A percentile compares a stretch with the other conserved stretches of the same genome.
Conservation (phyloP, 2,888 invertebrate species). For the Ptilodon capucinus region DNA sequence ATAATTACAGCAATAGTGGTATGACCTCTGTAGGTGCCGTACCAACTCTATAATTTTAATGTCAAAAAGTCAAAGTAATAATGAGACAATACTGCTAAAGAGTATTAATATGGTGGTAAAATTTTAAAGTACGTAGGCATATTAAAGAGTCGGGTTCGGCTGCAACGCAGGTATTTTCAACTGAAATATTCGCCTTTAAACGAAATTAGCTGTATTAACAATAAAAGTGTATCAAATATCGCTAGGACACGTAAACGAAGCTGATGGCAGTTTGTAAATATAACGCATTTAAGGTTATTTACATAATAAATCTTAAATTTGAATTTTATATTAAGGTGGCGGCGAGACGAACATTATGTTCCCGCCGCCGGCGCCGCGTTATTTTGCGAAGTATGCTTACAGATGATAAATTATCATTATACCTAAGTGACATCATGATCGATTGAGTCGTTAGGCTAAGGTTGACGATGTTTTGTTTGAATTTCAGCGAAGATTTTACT, state of each 20-base stretch:
- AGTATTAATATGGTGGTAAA: no score
- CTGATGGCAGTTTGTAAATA: constrained; percentile 29
- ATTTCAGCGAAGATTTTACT: constrained; percentile 14
- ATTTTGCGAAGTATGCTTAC: constrained; percentile 50
- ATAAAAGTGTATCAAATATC: no score
- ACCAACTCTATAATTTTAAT: no score
- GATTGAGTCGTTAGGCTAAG: constrained; percentile 49
- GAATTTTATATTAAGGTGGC: constrained; percentile 39
- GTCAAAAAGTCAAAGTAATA: no score
- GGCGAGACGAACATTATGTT: constrained; percentile 36
- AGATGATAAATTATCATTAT: constrained; percentile 61
- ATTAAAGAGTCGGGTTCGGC: no score
- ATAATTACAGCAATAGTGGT: no score
- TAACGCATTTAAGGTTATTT: constrained; percentile 22
- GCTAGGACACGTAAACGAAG: constrained; percentile 12
- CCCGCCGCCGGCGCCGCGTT: constrained; percentile 20
- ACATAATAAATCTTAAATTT: constrained; percentile 31
- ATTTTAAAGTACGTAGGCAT: no score
- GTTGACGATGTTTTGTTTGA: constrained; percentile 30
- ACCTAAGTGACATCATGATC: constrained; percentile 52
- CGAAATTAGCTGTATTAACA: constrained; percentile 6
- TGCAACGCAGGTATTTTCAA: no score
- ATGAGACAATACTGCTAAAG: no score
- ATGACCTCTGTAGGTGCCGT: no score
- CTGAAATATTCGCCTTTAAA: no score